Evolutionary conservation across 2,113 vertebrate genomes (phyloP).

Genomic region (Gobius niger): DNA sequence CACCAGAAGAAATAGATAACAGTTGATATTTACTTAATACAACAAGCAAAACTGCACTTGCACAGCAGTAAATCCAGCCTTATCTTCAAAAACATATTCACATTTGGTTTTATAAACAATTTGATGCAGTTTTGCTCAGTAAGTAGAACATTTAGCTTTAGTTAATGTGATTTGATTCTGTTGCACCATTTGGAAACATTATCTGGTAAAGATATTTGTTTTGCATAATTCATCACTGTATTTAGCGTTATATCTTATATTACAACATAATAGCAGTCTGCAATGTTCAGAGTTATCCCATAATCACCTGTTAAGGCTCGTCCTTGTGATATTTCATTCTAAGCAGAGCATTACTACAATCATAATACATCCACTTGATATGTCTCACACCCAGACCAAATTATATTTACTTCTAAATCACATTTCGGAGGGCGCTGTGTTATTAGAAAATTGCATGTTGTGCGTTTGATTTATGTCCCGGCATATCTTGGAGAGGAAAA

Average conservation of each 20-base stretch:
- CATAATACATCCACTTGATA: conserved; percentile 74
- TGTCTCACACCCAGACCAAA: conserved; percentile 70
- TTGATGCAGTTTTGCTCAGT: background rate
- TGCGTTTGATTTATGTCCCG: conserved; percentile 74
- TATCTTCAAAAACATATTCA: background rate
- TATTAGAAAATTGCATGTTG: conserved; percentile 73
- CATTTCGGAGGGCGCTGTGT: conserved; percentile 69
- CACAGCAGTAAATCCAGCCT: background rate
- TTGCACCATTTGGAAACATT: conserved; percentile 3
- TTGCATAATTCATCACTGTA: conserved; percentile 33
- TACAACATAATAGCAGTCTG: conserved; percentile 39
- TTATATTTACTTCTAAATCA: conserved; percentile 78
- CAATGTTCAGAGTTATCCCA: conserved; percentile 44
- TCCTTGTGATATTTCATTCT: conserved; percentile 62
- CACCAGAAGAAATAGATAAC: too few relatives aligned
- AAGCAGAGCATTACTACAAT: conserved; percentile 56
- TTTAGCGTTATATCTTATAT: conserved; percentile 42
- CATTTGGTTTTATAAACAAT: background rate
- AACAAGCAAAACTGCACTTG: background rate
- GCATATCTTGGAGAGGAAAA: conserved; percentile 48
- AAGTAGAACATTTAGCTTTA: background rate
- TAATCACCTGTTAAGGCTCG: conserved; percentile 60
- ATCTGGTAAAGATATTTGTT: conserved; percentile 16
- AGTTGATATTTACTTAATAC: background rate
- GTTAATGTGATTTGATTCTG: background rate